These are phyloP conservation scores for Drosophila borealis DNA, from an alignment of 2,888 invertebrate species.

Conservation along the genomic window DNA sequence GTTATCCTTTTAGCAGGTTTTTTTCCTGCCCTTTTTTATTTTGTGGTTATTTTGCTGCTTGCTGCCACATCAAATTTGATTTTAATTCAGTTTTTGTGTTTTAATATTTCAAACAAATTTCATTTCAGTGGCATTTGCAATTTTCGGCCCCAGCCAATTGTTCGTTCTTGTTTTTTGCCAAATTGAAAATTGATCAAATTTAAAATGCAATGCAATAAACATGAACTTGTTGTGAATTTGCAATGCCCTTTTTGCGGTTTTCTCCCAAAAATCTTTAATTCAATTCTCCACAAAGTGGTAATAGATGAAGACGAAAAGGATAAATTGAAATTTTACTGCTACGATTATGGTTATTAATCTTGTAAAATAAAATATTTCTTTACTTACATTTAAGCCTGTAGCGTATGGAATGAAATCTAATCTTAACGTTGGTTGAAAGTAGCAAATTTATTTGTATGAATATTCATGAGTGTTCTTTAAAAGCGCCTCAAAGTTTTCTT, in stretches of 20 bases:
- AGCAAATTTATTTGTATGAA: no score
- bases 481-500: no score
- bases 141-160: conserved; percentile 14
- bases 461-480: no score
- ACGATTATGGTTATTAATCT: not conserved
- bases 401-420: no score
- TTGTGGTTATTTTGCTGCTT: conserved; percentile 6
- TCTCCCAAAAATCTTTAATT: conserved; percentile 9
- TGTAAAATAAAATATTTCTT: not conserved
- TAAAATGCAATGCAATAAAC: conserved; percentile 46
- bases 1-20: not conserved
- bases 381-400: not conserved
- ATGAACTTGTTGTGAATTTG: conserved; percentile 41
- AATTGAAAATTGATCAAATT: conserved; percentile 72
- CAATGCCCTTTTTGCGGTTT: conserved; percentile 32
- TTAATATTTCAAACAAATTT: conserved; percentile 42
- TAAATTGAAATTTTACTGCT: not conserved
- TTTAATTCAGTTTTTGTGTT: conserved; percentile 57
- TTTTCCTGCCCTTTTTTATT: conserved; percentile 9
- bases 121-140: conserved; percentile 37
- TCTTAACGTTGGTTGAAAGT: no score
- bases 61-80: conserved; percentile 36
- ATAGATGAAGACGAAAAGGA: not conserved
- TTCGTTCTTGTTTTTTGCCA: conserved; percentile 39
- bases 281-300: conserved; percentile 3